These are phyloP conservation scores for Ostrea denselamellosa DNA, from an alignment of 1,140 invertebrate genomes.

Conservation along the genomic window DNA sequence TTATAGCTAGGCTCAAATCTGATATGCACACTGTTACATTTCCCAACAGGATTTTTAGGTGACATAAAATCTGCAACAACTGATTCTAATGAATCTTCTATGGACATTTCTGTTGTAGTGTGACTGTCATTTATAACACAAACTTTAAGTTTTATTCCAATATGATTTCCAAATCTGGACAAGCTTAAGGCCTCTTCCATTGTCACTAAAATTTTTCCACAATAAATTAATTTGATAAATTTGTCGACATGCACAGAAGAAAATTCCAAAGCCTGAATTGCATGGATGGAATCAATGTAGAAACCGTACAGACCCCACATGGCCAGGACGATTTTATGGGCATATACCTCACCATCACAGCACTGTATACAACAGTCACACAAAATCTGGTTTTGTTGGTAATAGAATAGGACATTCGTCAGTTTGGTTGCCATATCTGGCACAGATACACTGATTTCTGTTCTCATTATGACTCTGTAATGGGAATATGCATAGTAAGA, in stretches of 20 bases:
- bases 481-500: too few relatives aligned
- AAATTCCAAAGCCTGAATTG: background rate
- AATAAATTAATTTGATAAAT: background rate
- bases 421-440: background rate
- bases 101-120: background rate
- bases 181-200: background rate
- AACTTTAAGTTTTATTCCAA: background rate
- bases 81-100: background rate
- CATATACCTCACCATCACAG: background rate
- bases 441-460: too few relatives aligned
- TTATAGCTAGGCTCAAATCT: too few relatives aligned
- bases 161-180: background rate
- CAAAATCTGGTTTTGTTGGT: background rate
- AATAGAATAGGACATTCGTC: background rate
- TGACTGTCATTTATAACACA: background rate
- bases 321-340: slow-evolving; percentile 4
- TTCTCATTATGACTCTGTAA: too few relatives aligned
- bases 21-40: background rate
- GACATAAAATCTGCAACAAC: background rate
- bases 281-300: background rate
- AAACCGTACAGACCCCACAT: background rate
- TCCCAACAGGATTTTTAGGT: background rate
- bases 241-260: background rate
- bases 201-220: background rate
- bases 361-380: background rate